Percentiles rank a stretch among this genome's conserved stretches.
These are phyloP conservation scores for Montipora foliosa DNA, from an alignment of 64 coral and sea anemone genomes.

Conservation along the genomic window DNA sequence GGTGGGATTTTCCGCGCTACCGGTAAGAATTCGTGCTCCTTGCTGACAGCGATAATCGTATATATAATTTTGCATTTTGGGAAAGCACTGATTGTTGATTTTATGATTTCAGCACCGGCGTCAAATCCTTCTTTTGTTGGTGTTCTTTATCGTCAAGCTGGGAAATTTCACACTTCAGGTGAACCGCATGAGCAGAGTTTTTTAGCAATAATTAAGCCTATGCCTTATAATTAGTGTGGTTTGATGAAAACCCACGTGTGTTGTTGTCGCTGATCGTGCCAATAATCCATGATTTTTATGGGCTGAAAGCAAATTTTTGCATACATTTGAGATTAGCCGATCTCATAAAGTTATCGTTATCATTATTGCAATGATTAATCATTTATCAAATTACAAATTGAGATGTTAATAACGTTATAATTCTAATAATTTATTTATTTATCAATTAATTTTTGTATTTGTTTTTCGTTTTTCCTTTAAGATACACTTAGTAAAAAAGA, in stretches of 20 bases:
- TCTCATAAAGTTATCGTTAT: not conserved
- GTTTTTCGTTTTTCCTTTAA: conserved; percentile 17
- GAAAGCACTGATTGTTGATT: not conserved
- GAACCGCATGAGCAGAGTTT: not conserved
- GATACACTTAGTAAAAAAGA: conserved; percentile 81
- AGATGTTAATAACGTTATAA: not conserved
- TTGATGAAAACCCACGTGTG: not conserved
- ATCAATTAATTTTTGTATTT: too few species aligned
- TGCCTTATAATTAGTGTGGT: too few species aligned
- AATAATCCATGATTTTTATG: too few species aligned
- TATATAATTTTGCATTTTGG: not conserved
- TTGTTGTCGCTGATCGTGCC: too few species aligned
- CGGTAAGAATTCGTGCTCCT: conserved; percentile 22
- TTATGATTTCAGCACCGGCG: conserved; percentile 25
- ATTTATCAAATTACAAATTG: not conserved
- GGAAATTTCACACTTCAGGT: conserved; percentile 80
- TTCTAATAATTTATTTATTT: not conserved
- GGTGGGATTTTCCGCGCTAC: not conserved
- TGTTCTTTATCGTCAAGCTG: conserved; percentile 17
- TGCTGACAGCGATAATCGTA: not conserved
- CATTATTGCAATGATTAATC: not conserved
- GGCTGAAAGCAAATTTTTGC: too few species aligned
- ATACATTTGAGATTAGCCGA: too few species aligned
- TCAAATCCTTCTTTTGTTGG: conserved; percentile 29
- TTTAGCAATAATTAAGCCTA: too few species aligned